Percentiles rank a stretch among this genome's conserved stretches.
These are phyloP conservation scores for Thalassarche chlororhynchos DNA, from an alignment of 2,113 vertebrate species.

Conservation along the genomic window DNA sequence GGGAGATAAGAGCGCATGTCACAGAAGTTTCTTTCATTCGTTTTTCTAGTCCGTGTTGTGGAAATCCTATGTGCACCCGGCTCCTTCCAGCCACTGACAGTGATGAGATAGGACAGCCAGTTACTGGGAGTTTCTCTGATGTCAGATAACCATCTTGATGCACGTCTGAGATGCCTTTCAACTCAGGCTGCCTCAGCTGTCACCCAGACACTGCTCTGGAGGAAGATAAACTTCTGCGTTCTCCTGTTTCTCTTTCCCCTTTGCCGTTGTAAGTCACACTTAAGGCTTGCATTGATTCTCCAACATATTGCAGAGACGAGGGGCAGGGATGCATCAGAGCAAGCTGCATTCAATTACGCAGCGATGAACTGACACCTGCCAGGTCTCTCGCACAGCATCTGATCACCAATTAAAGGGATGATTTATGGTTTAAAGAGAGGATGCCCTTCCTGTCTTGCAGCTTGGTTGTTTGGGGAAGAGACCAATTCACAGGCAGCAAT, in stretches of 20 bases:
- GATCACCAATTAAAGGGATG: constrained; percentile 56
- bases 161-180: neutral
- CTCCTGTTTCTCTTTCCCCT: neutral
- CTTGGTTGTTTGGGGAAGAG: neutral
- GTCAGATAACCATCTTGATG: neutral
- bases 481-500: neutral
- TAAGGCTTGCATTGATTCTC: neutral
- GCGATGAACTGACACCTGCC: constrained; percentile 29
- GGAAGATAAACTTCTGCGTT: neutral
- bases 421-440: constrained; percentile 24
- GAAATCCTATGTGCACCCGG: neutral
- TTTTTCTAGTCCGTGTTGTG: neutral
- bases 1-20: neutral
- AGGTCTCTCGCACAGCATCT: constrained; percentile 32
- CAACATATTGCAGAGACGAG: neutral
- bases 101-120: neutral
- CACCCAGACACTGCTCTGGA: neutral
- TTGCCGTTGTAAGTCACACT: neutral
- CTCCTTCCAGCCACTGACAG: neutral
- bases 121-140: neutral
- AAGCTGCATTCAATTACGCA: neutral
- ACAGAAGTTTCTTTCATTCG: neutral
- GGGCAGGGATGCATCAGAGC: neutral
- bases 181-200: neutral
- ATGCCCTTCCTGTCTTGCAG: neutral